Conservation (phyloP, 1,140 invertebrate genomes). For the Caerostris extrusa region DNA sequence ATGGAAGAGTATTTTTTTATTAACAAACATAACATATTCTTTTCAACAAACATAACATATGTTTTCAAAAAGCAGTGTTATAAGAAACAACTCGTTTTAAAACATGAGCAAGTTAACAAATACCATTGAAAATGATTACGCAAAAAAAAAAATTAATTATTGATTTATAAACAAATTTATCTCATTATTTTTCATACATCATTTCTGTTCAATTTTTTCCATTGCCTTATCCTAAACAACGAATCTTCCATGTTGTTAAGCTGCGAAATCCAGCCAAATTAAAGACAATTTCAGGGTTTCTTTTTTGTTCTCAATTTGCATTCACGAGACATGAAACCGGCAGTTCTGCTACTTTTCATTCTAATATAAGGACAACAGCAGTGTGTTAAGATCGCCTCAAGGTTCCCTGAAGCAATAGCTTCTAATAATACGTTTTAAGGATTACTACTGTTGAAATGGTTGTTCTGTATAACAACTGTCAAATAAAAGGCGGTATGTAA, state of each 20-base stretch:
- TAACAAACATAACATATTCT: no score
- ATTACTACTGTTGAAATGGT: not conserved
- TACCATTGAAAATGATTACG: no score
- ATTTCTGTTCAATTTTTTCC: no score
- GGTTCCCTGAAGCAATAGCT: not conserved
- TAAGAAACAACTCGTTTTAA: no score
- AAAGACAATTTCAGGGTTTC: not conserved
- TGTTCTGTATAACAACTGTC: not conserved
- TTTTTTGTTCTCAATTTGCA: not conserved
- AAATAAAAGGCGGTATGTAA: not conserved
- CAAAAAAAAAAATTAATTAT: no score
- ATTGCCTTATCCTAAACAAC: no score
- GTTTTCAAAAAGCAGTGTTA: no score
- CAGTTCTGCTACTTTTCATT: not conserved
- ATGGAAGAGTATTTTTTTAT: no score
- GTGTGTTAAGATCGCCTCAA: not conserved
- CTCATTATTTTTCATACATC: no score
- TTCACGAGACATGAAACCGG: not conserved
- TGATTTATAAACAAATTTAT: no score
- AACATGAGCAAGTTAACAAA: no score
- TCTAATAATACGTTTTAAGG: not conserved
- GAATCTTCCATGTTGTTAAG: not conserved
- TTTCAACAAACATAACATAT: no score
- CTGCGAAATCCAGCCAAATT: not conserved
- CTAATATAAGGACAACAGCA: not conserved